Conservation (phyloP, 2,888 invertebrate species). For the Morpho achilles region DNA sequence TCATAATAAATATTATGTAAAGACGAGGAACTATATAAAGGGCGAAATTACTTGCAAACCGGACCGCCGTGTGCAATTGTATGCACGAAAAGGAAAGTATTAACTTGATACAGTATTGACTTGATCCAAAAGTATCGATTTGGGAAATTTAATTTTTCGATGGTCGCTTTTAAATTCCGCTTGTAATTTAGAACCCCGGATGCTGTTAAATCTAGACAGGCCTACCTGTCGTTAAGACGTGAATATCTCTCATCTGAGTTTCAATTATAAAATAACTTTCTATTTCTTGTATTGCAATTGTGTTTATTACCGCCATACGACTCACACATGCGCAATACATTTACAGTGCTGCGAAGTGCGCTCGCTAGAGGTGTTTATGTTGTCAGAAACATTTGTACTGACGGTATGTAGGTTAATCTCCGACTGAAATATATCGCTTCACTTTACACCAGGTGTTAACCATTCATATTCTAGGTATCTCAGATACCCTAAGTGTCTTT, state of each 20-base stretch:
- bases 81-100: background rate
- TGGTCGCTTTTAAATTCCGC: no score
- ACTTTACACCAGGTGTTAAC: conserved; percentile 9
- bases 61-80: conserved; percentile 2
- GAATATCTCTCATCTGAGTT: no score
- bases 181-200: no score
- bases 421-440: conserved; percentile 8
- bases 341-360: background rate
- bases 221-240: no score
- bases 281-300: conserved; percentile 21
- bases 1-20: conserved; percentile 18
- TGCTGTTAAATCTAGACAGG: no score
- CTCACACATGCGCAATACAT: no score
- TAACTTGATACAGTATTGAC: background rate
- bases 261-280: conserved; percentile 11
- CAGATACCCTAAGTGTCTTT: background rate
- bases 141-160: no score
- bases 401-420: conserved; percentile 10
- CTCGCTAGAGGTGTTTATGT: conserved; percentile 3
- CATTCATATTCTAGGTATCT: conserved; percentile 3
- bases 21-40: conserved; percentile 14
- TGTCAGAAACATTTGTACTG: conserved; percentile 5
- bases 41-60: conserved; percentile 17
- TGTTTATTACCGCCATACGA: conserved; percentile 5
- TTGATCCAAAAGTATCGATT: no score